Evolutionary conservation across 2,888 invertebrate species (phyloP).

Genomic region (Drosophila anomelani): DNA sequence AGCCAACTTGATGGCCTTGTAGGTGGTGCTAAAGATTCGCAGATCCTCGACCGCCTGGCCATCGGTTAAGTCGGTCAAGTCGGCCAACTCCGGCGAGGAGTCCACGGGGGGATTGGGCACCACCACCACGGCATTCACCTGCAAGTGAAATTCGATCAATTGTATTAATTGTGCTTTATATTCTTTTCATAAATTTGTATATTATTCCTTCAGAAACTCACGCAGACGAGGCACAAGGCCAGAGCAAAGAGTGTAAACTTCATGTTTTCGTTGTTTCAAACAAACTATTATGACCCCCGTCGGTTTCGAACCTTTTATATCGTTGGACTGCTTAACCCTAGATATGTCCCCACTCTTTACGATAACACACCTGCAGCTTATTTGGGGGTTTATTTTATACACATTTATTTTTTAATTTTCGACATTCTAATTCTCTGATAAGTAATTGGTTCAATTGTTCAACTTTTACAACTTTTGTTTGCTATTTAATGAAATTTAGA

Average conservation of each 20-base stretch:
- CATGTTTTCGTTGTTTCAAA: constrained; percentile 47
- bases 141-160: background rate
- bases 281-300: constrained; percentile 10
- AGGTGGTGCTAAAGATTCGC: constrained; percentile 13
- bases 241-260: constrained; percentile 61
- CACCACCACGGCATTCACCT: constrained; percentile 53
- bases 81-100: constrained; percentile 26
- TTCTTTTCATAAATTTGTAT: background rate
- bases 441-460: background rate
- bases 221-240: constrained; percentile 62
- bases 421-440: background rate
- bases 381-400: background rate
- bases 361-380: background rate
- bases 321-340: constrained; percentile 5
- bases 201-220: constrained; percentile 29
- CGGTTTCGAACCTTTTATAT: constrained; percentile 18
- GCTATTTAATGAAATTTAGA: background rate
- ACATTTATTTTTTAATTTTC: background rate
- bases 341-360: no score
- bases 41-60: constrained; percentile 30
- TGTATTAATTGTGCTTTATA: background rate
- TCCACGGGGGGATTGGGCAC: constrained; percentile 23
- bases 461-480: no score
- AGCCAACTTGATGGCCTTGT: constrained; percentile 37
- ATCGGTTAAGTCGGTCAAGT: constrained; percentile 12